Conservation (phyloP, 1,140 invertebrate genomes). For the Ylistrum balloti region DNA sequence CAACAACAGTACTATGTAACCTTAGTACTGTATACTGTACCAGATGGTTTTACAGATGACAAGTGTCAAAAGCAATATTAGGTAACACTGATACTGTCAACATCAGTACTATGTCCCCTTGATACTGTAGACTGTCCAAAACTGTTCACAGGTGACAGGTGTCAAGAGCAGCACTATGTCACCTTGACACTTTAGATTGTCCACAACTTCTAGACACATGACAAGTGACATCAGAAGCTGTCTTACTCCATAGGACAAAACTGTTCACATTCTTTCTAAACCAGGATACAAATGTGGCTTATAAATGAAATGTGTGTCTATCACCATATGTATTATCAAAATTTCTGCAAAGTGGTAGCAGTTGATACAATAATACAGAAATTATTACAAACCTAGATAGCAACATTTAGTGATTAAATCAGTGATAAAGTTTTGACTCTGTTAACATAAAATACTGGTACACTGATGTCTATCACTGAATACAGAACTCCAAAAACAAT, state of each 20-base stretch:
- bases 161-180: no score
- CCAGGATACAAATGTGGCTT: neutral
- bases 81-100: no score
- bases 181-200: no score
- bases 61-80: no score
- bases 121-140: no score
- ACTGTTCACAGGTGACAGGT: no score
- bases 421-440: neutral
- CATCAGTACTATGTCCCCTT: no score
- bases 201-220: no score
- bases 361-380: neutral
- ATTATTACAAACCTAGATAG: neutral
- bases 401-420: neutral
- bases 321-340: neutral
- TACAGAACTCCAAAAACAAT: neutral
- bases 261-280: neutral
- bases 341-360: neutral
- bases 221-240: no score
- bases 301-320: neutral
- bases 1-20: no score
- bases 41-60: no score
- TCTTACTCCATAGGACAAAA: neutral
- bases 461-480: neutral
- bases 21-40: no score
- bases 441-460: neutral